phyloP scores from a whole-genome alignment of 2,797 vertebrate species.

The Phyllotis vaccarum region DNA sequence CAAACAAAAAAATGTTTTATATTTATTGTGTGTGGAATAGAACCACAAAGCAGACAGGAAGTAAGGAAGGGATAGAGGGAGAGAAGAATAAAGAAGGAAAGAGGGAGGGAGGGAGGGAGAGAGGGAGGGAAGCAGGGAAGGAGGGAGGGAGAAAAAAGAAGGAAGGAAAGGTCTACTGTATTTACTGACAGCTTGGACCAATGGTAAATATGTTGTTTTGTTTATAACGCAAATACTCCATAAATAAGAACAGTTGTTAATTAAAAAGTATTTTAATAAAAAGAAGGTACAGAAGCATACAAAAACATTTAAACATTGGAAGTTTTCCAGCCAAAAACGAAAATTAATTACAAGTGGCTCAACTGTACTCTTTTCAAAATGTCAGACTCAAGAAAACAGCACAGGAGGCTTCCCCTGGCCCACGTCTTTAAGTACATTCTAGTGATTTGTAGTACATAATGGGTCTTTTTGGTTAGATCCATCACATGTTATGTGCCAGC shows the following conservation, averaged over 20 bases:
- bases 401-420: background rate
- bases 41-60: background rate
- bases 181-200: background rate
- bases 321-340: slow-evolving; percentile 17
- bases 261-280: background rate
- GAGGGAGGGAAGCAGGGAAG: no score
- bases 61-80: background rate
- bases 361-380: slow-evolving; percentile 37
- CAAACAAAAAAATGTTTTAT: background rate
- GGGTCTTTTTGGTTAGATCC: background rate
- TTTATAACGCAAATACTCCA: background rate
- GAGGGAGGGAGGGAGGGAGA: background rate
- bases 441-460: background rate
- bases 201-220: slow-evolving; percentile 20
- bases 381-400: background rate
- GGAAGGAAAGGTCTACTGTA: background rate
- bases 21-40: background rate
- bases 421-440: background rate
- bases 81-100: no score
- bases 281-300: background rate
- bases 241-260: background rate
- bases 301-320: slow-evolving; percentile 5
- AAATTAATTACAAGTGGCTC: slow-evolving; percentile 30
- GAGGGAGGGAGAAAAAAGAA: background rate
- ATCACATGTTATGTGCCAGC: background rate